Evolutionary conservation across 2,888 invertebrate species (phyloP).

Genomic region (Parapristionchus giblindavisi): DNA sequence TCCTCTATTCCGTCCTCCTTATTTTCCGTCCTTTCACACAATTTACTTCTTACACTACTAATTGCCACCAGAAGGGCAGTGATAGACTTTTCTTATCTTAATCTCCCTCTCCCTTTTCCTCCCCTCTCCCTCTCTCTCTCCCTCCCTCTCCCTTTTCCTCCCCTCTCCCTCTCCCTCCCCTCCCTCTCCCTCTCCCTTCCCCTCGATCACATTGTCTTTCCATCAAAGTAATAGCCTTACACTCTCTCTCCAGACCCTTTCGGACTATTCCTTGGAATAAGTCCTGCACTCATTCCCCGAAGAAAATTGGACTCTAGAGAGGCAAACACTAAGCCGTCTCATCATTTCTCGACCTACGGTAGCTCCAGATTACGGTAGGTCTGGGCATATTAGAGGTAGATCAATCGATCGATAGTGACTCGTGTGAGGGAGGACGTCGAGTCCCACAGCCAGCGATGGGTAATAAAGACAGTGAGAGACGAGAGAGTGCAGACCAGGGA

Average conservation of each 20-base stretch:
- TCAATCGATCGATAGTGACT: too few species aligned
- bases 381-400: too few species aligned
- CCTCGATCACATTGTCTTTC: slow-evolving; percentile 31
- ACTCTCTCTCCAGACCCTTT: background rate
- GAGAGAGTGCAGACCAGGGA: background rate
- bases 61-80: too few species aligned
- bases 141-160: background rate
- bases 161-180: background rate
- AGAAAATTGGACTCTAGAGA: too few species aligned
- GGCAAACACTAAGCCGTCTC: background rate
- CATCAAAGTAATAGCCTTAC: slow-evolving; percentile 35
- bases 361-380: too few species aligned
- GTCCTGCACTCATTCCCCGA: background rate
- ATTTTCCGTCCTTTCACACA: background rate
- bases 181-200: background rate
- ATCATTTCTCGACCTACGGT: too few species aligned
- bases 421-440: slow-evolving; percentile 21
- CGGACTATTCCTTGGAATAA: background rate
- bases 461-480: slow-evolving; percentile 28
- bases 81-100: slow-evolving; percentile 28
- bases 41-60: too few species aligned
- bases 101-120: slow-evolving; percentile 26
- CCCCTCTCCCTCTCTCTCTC: background rate
- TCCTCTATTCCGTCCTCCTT: background rate
- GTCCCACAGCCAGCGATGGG: slow-evolving; percentile 36